Conservation (phyloP, 2,888 invertebrate species). For the Eulithis testata region DNA sequence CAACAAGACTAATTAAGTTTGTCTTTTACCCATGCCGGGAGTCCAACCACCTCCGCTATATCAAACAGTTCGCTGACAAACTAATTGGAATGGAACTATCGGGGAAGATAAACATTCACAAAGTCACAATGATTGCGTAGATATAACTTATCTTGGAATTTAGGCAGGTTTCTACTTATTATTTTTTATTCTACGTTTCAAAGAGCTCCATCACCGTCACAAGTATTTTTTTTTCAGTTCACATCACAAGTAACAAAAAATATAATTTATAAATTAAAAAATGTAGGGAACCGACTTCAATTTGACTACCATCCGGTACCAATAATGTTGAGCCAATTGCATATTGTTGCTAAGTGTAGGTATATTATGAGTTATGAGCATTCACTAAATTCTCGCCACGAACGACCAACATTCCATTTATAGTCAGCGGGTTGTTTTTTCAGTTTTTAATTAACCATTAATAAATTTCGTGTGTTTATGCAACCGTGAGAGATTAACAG, state of each 20-base stretch:
- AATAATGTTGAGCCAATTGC: neutral
- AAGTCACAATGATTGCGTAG: conserved; percentile 8
- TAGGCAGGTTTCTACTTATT: conserved; percentile 3
- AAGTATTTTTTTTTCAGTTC: too few relatives aligned
- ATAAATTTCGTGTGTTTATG: conserved; percentile 10
- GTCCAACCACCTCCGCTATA: conserved; percentile 29
- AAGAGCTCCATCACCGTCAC: conserved; percentile 37
- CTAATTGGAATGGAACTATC: conserved; percentile 33
- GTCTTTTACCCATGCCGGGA: conserved; percentile 38
- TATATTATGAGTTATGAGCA: neutral
- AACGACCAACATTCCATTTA: neutral
- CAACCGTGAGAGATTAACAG: conserved; percentile 13
- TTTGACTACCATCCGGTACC: too few relatives aligned
- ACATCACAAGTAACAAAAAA: conserved; percentile 32
- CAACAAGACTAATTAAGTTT: conserved; percentile 46
- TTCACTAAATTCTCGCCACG: neutral
- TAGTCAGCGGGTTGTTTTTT: conserved; percentile 2
- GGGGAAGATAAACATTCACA: conserved; percentile 13
- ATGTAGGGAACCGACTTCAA: too few relatives aligned
- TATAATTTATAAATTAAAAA: neutral
- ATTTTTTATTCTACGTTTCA: conserved; percentile 15
- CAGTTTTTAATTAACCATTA: conserved; percentile 2
- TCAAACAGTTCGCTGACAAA: conserved; percentile 38
- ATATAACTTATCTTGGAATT: conserved; percentile 2
- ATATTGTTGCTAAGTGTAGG: neutral